phyloP scores from a whole-genome alignment of 1,140 invertebrate species.

The Lucilia sericata region DNA sequence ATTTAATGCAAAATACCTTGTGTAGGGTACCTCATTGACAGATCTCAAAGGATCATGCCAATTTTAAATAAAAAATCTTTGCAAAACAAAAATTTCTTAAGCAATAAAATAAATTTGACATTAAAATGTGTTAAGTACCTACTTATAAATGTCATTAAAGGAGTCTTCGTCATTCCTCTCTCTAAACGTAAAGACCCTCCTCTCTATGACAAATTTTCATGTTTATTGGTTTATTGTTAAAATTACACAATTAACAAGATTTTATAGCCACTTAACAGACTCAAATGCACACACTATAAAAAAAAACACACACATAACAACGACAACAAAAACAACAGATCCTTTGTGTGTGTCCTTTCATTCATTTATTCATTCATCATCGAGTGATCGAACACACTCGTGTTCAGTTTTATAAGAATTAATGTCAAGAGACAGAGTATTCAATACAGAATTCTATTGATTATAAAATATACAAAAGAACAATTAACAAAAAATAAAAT shows the following conservation, averaged over 20 bases:
- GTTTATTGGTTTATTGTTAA: conserved; percentile 41
- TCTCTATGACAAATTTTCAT: conserved; percentile 43
- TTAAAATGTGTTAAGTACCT: conserved; percentile 43
- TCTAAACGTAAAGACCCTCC: neutral
- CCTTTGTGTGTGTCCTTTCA: conserved; percentile 10
- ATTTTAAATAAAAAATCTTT: neutral
- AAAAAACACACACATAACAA: neutral
- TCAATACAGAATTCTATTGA: neutral
- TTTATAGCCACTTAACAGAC: conserved; percentile 37
- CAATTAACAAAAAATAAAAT: conserved; percentile 41
- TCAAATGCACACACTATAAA: neutral
- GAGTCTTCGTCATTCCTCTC: too few relatives aligned
- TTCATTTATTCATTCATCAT: neutral
- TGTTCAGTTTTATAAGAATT: conserved; percentile 5
- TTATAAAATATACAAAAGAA: conserved; percentile 36
- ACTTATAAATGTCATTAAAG: conserved; percentile 41
- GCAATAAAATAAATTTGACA: conserved; percentile 23
- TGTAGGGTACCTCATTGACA: too few relatives aligned
- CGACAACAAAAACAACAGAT: neutral
- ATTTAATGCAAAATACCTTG: too few relatives aligned
- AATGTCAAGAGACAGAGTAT: neutral
- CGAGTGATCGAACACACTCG: conserved; percentile 36
- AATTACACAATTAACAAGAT: conserved; percentile 44
- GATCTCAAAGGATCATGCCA: conserved; percentile 3
- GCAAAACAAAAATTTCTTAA: neutral